phyloP scores from a whole-genome alignment of 1,140 invertebrate species.

The Zaprionus ornatus region DNA sequence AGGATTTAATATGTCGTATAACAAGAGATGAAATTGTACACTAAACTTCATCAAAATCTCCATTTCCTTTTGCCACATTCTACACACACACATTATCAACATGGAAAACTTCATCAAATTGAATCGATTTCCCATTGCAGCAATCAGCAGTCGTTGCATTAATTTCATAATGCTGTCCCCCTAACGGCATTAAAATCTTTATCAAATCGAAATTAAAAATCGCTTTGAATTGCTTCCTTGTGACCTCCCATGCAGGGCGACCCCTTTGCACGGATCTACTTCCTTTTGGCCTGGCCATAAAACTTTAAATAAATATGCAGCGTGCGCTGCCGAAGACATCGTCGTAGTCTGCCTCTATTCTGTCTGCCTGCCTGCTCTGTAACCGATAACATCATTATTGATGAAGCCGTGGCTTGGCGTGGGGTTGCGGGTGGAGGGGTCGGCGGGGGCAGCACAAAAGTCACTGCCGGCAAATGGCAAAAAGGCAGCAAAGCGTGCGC shows the following conservation, averaged over 20 bases:
- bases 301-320: slow-evolving; percentile 82
- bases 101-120: slow-evolving; percentile 45
- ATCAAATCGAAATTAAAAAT: slow-evolving; percentile 81
- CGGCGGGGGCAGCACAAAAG: slow-evolving; percentile 44
- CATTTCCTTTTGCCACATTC: too few species aligned
- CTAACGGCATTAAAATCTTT: slow-evolving; percentile 79
- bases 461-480: slow-evolving; percentile 63
- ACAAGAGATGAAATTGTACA: too few species aligned
- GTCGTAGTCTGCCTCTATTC: slow-evolving; percentile 26
- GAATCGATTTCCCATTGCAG: slow-evolving; percentile 58
- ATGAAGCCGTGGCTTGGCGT: slow-evolving; percentile 64
- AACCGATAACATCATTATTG: slow-evolving; percentile 82
- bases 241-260: neutral
- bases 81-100: too few species aligned
- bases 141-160: slow-evolving; percentile 77
- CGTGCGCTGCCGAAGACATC: slow-evolving; percentile 47
- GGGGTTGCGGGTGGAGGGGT: slow-evolving; percentile 7
- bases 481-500: slow-evolving; percentile 57
- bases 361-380: slow-evolving; percentile 63
- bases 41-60: too few species aligned
- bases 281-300: slow-evolving; percentile 63
- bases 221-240: slow-evolving; percentile 74
- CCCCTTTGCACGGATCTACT: slow-evolving; percentile 2
- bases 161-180: slow-evolving; percentile 65
- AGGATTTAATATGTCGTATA: too few species aligned